Conservation (phyloP, 2,888 invertebrate species). For the Auanema freiburgensis region DNA sequence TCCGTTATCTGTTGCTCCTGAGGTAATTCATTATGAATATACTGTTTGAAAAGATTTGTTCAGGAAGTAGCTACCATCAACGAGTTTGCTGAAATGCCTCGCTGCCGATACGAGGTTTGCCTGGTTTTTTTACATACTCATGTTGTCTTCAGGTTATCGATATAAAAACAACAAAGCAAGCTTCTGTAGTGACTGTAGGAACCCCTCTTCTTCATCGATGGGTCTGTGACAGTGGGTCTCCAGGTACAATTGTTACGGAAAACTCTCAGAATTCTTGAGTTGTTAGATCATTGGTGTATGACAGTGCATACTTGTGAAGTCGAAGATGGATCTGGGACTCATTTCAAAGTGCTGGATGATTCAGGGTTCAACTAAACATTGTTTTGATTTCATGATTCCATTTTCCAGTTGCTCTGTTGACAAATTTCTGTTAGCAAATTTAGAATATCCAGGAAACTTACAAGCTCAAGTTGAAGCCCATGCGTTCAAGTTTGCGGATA, state of each 20-base stretch:
- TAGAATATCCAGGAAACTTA: conserved; percentile 56
- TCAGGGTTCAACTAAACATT: conserved; percentile 41
- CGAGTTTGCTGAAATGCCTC: conserved; percentile 54
- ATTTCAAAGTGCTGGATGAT: conserved; percentile 53
- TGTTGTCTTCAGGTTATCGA: conserved; percentile 49
- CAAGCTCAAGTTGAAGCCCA: conserved; percentile 62
- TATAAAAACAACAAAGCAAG: conserved; percentile 50
- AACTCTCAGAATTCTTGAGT: conserved; percentile 7
- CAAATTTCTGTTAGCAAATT: conserved; percentile 56
- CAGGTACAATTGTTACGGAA: conserved; percentile 27
- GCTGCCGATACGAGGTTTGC: conserved; percentile 55
- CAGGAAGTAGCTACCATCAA: conserved; percentile 50
- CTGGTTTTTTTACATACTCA: background rate
- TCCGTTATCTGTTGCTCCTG: conserved; percentile 55
- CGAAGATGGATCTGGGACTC: conserved; percentile 58
- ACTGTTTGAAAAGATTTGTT: conserved; percentile 7
- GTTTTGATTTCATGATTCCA: background rate
- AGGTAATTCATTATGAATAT: conserved; percentile 17
- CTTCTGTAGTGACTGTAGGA: conserved; percentile 59
- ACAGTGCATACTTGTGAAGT: conserved; percentile 62
- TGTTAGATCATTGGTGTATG: conserved; percentile 62
- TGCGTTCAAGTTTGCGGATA: conserved; percentile 63
- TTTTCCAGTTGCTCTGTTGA: conserved; percentile 55
- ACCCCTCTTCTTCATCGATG: conserved; percentile 58
- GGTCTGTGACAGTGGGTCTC: conserved; percentile 57